phyloP scores from a whole-genome alignment of 2,888 invertebrate species.

The Drosophila nr. perissopoda region DNA sequence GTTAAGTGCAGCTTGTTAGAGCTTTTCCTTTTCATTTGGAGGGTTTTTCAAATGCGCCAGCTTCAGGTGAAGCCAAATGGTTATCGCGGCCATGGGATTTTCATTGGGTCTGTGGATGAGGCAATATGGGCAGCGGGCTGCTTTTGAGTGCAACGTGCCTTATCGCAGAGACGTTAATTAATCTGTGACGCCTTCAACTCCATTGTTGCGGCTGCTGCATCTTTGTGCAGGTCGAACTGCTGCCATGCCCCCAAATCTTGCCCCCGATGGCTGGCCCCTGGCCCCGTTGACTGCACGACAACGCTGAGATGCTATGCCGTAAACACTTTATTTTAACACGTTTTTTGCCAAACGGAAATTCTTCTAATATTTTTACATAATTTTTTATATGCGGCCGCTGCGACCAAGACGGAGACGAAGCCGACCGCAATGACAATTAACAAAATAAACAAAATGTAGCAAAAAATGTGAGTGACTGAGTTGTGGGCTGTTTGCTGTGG shows the following conservation, averaged over 20 bases:
- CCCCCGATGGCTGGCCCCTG: conserved; percentile 20
- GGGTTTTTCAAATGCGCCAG: not conserved
- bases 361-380: conserved; percentile 64
- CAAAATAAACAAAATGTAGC: conserved; percentile 59
- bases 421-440: conserved; percentile 58
- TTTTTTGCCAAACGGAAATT: conserved; percentile 70
- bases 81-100: conserved; percentile 26
- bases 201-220: conserved; percentile 62
- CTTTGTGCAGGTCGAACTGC: conserved; percentile 60
- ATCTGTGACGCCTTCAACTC: conserved; percentile 67
- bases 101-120: conserved; percentile 11
- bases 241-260: conserved; percentile 30
- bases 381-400: conserved; percentile 46
- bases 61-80: conserved; percentile 29
- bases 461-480: conserved; percentile 36
- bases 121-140: conserved; percentile 3
- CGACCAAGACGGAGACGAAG: conserved; percentile 2
- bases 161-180: conserved; percentile 74
- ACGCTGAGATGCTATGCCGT: conserved; percentile 34
- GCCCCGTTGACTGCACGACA: conserved; percentile 6
- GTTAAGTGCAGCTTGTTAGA: conserved; percentile 9
- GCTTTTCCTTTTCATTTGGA: conserved; percentile 10
- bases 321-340: conserved; percentile 60
- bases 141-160: conserved; percentile 63
- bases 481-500: conserved; percentile 22